phyloP scores from a whole-genome alignment of 2,797 vertebrate species.

The Lagodon rhomboides region DNA sequence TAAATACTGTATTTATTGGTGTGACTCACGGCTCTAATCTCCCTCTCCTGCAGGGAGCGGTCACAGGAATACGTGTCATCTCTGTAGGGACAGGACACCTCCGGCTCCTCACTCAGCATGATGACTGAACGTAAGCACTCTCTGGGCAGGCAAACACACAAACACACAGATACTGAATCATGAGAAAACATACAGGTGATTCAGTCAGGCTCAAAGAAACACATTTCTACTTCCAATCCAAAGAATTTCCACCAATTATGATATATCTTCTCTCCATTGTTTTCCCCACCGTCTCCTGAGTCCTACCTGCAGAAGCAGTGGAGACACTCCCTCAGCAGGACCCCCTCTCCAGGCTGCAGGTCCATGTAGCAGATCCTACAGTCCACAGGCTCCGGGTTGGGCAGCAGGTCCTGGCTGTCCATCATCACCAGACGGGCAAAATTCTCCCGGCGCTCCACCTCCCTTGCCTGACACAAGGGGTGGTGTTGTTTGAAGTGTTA shows the following conservation, averaged over 20 bases:
- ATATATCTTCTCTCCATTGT: not conserved
- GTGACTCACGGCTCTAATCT: constrained; percentile 90
- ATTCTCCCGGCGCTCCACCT: constrained; percentile 87
- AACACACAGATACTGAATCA: constrained; percentile 11
- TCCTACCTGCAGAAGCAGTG: constrained; percentile 92
- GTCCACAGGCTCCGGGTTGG: constrained; percentile 88
- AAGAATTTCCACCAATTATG: not conserved
- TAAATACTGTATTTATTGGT: not conserved
- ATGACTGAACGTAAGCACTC: constrained; percentile 89
- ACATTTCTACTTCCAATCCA: no score
- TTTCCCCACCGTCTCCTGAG: not conserved
- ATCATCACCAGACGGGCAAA: constrained; percentile 87
- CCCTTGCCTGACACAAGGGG: constrained; percentile 80
- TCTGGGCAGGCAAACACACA: constrained; percentile 61
- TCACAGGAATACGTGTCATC: constrained; percentile 88
- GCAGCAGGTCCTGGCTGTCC: constrained; percentile 89
- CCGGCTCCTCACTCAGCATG: constrained; percentile 89
- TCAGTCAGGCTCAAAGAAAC: not conserved
- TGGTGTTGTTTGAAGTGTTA: constrained; percentile 36
- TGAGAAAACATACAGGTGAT: not conserved
- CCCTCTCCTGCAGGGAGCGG: constrained; percentile 89
- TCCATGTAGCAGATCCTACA: constrained; percentile 90
- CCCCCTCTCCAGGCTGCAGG: constrained; percentile 83
- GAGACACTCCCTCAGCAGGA: constrained; percentile 91
- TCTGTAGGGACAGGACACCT: constrained; percentile 90